These are phyloP conservation scores for Dusona sp. DNA, from an alignment of 2,888 invertebrate genomes.

Conservation along the genomic window DNA sequence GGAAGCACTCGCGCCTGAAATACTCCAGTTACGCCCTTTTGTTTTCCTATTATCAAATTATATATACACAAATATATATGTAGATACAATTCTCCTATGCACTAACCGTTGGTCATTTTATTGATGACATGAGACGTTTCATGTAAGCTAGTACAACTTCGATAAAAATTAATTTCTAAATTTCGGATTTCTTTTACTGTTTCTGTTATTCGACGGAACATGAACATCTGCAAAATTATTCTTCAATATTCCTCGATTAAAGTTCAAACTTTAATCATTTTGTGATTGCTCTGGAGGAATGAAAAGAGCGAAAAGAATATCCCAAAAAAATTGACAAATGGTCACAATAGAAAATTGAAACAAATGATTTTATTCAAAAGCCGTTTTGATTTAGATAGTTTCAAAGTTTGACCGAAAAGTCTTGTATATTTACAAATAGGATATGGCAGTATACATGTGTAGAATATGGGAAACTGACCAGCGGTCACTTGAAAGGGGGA, in stretches of 20 bases:
- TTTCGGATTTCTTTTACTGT: neutral
- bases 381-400: neutral
- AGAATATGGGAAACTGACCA: conserved; percentile 79
- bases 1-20: neutral
- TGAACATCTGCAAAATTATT: neutral
- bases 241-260: neutral
- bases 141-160: neutral
- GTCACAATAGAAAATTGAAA: neutral
- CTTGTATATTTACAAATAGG: neutral
- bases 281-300: neutral
- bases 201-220: neutral
- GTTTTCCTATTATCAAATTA: neutral
- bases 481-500: conserved; percentile 76
- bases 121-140: neutral
- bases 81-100: neutral
- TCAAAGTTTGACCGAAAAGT: conserved; percentile 6
- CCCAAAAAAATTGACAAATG: neutral
- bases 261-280: neutral
- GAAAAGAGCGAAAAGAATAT: neutral
- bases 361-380: neutral
- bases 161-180: neutral
- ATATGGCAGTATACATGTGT: conserved; percentile 1
- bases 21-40: conserved; percentile 18
- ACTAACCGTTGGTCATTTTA: conserved; percentile 45
- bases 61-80: neutral